phyloP scores from a whole-genome alignment of 2,797 vertebrate species.

The Picus viridis region DNA sequence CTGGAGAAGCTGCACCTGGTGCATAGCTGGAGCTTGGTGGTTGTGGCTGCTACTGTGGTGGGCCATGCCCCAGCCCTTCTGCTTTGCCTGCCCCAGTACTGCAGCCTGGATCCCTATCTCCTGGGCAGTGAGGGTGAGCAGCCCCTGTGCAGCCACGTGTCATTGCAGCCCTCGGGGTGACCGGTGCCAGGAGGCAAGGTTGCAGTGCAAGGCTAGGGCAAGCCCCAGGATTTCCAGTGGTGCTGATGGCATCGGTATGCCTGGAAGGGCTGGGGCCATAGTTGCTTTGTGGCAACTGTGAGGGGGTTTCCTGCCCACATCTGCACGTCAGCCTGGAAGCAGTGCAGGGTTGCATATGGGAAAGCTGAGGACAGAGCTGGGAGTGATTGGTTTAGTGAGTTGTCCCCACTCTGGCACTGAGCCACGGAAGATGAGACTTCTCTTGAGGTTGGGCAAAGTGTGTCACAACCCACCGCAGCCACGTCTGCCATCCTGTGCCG shows the following conservation, averaged over 20 bases:
- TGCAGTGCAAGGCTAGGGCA: neutral
- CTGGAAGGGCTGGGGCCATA: rapidly evolving
- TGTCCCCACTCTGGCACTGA: neutral
- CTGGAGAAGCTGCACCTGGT: neutral
- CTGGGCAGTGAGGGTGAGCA: rapidly evolving
- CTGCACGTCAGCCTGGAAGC: neutral
- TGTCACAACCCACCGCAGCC: neutral
- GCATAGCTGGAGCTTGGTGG: neutral
- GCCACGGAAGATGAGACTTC: rapidly evolving
- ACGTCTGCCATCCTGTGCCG: rapidly evolving
- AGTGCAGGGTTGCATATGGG: rapidly evolving
- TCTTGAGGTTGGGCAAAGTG: neutral
- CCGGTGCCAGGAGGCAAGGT: rapidly evolving
- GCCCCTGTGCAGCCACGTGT: rapidly evolving
- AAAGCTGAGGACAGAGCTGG: neutral
- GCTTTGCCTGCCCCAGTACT: neutral
- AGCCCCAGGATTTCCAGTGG: neutral
- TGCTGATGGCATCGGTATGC: rapidly evolving
- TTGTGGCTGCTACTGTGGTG: rapidly evolving
- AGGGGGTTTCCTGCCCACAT: neutral
- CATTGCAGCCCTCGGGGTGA: rapidly evolving
- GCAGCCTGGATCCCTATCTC: rapidly evolving
- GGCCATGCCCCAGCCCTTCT: neutral
- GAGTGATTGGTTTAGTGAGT: rapidly evolving
- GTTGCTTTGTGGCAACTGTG: rapidly evolving